Evolutionary conservation across 2,888 invertebrate genomes (phyloP).

Genomic region (Altica lythri): DNA sequence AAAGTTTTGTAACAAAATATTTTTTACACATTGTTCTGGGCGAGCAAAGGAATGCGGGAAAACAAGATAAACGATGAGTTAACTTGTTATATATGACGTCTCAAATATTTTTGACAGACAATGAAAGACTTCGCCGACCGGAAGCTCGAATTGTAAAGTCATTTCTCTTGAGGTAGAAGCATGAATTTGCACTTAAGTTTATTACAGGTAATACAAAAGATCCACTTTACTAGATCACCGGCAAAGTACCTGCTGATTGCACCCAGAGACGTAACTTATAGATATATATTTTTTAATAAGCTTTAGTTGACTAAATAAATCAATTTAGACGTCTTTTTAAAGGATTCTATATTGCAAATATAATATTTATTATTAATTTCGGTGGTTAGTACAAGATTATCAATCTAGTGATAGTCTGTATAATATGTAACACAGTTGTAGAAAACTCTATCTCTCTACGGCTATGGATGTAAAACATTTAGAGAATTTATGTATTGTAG

Average conservation of each 20-base stretch:
- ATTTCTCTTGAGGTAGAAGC: conserved; percentile 48
- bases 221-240: conserved; percentile 21
- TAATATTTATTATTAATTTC: too few relatives aligned
- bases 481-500: conserved; percentile 8
- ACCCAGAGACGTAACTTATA: conserved; percentile 4
- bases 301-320: background rate
- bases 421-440: too few relatives aligned
- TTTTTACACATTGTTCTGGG: conserved; percentile 18
- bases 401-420: too few relatives aligned
- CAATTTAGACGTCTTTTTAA: too few relatives aligned
- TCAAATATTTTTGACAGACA: conserved; percentile 29
- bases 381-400: too few relatives aligned
- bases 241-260: conserved; percentile 12
- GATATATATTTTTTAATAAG: background rate
- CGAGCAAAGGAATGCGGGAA: conserved; percentile 12
- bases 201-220: conserved; percentile 44
- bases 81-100: conserved; percentile 28
- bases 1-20: conserved; percentile 8
- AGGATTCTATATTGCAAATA: too few relatives aligned
- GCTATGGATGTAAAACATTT: conserved; percentile 8
- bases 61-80: background rate
- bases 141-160: conserved; percentile 47
- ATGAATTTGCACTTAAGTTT: conserved; percentile 58
- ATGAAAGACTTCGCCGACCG: conserved; percentile 41
- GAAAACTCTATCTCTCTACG: too few relatives aligned